Evolutionary conservation across 2,888 invertebrate species (phyloP).

Genomic region (Agrotis segetum): DNA sequence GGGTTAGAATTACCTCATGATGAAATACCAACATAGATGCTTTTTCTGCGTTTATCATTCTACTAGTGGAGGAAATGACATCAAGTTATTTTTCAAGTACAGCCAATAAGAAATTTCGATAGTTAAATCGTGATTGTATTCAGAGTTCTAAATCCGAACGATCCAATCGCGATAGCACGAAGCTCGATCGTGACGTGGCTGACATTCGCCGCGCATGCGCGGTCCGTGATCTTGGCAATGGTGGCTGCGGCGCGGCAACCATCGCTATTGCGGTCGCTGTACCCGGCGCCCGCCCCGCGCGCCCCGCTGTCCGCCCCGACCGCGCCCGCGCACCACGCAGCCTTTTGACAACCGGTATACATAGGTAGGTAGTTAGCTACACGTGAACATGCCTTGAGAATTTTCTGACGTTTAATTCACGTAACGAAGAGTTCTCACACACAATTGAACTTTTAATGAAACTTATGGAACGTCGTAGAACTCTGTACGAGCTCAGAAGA

Average conservation of each 20-base stretch:
- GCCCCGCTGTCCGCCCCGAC: slow-evolving; percentile 64
- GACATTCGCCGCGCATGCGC: slow-evolving; percentile 89
- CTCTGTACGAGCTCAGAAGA: slow-evolving; percentile 37
- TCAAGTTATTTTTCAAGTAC: slow-evolving; percentile 63
- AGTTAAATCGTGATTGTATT: slow-evolving; percentile 81
- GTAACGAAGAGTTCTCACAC: slow-evolving; percentile 83
- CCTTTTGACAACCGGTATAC: slow-evolving; percentile 90
- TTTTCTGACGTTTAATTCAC: slow-evolving; percentile 88
- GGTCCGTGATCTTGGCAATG: slow-evolving; percentile 92
- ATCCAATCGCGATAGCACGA: slow-evolving; percentile 86
- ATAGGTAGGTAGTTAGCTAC: slow-evolving; percentile 76
- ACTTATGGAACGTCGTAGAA: slow-evolving; percentile 63
- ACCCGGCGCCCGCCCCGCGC: slow-evolving; percentile 75
- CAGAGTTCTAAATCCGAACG: slow-evolving; percentile 83
- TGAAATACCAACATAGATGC: slow-evolving; percentile 53
- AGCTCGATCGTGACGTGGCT: slow-evolving; percentile 90
- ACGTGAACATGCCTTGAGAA: slow-evolving; percentile 84
- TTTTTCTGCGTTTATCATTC: slow-evolving; percentile 55
- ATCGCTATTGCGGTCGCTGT: slow-evolving; percentile 89
- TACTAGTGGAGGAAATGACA: slow-evolving; percentile 45
- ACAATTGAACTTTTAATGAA: slow-evolving; percentile 80
- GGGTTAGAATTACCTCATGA: slow-evolving; percentile 46
- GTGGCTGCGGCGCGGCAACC: slow-evolving; percentile 83
- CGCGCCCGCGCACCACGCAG: slow-evolving; percentile 67
- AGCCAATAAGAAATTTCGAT: slow-evolving; percentile 71